Conservation (phyloP, 2,797 vertebrate species). For the Microtus agrestis region DNA sequence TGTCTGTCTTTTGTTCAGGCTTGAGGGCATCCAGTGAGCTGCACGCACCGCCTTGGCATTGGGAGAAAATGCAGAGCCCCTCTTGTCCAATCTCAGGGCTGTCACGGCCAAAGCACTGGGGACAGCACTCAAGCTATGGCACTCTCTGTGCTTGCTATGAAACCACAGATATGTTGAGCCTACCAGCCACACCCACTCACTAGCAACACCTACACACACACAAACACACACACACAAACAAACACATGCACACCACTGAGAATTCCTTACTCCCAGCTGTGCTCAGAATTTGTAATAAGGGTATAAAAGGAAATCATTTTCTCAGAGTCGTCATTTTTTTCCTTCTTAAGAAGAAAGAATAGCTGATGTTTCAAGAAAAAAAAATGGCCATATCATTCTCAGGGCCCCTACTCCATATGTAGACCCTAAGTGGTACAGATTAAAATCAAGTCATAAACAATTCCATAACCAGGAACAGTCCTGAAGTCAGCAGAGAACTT, state of each 20-base stretch:
- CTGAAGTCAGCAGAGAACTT: neutral
- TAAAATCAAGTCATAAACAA: slow-evolving; percentile 53
- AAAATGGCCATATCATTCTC: neutral
- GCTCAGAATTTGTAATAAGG: neutral
- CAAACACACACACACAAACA: neutral
- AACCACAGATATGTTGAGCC: neutral
- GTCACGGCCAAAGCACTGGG: fast-evolving
- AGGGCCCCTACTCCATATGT: neutral
- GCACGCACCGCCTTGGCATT: fast-evolving
- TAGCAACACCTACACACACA: no score
- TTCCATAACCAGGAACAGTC: neutral
- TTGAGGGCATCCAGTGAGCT: neutral
- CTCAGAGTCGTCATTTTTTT: slow-evolving; percentile 12
- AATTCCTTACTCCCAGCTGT: slow-evolving; percentile 12
- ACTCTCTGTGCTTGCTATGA: neutral
- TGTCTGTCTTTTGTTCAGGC: neutral
- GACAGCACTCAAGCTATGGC: neutral
- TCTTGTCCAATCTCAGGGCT: neutral
- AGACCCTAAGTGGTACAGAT: slow-evolving; percentile 31
- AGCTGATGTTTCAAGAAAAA: neutral
- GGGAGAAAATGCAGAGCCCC: neutral
- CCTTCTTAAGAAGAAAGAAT: slow-evolving; percentile 53
- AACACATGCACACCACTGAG: neutral
- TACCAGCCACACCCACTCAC: neutral
- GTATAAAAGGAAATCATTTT: slow-evolving; percentile 65